Evolutionary conservation across 2,888 invertebrate genomes (phyloP).

Genomic region (Drosophila fungiperda): DNA sequence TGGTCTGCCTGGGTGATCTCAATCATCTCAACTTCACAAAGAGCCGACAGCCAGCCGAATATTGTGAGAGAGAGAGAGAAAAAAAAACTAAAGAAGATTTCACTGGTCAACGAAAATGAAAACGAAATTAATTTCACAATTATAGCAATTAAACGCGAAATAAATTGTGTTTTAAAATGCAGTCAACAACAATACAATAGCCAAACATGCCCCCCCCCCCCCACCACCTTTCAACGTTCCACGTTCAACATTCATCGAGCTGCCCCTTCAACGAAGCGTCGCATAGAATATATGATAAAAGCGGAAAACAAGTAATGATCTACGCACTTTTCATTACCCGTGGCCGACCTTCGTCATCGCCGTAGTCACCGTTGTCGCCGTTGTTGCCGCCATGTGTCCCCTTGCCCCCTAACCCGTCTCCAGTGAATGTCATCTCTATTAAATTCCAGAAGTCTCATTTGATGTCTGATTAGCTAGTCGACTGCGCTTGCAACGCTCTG

Average conservation of each 20-base stretch:
- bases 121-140: constrained; percentile 81
- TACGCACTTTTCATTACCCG: constrained; percentile 74
- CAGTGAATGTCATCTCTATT: constrained; percentile 47
- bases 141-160: constrained; percentile 78
- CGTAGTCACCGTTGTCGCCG: background rate
- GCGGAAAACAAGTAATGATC: constrained; percentile 65
- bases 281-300: constrained; percentile 54
- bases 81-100: constrained; percentile 49
- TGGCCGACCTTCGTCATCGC: constrained; percentile 49
- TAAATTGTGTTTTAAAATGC: constrained; percentile 71
- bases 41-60: constrained; percentile 29
- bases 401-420: constrained; percentile 1
- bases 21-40: constrained; percentile 49
- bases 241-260: constrained; percentile 31
- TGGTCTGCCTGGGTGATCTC: constrained; percentile 52
- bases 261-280: constrained; percentile 33
- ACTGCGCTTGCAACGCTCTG: constrained; percentile 20
- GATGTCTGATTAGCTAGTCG: constrained; percentile 19
- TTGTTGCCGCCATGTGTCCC: background rate
- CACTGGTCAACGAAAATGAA: constrained; percentile 75
- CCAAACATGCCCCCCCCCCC: background rate
- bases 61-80: background rate
- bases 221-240: background rate
- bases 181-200: constrained; percentile 37
- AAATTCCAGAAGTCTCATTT: constrained; percentile 12